These are phyloP conservation scores for Ancistrus triradiatus DNA, from an alignment of 2,113 vertebrate species.

Conservation along the genomic window DNA sequence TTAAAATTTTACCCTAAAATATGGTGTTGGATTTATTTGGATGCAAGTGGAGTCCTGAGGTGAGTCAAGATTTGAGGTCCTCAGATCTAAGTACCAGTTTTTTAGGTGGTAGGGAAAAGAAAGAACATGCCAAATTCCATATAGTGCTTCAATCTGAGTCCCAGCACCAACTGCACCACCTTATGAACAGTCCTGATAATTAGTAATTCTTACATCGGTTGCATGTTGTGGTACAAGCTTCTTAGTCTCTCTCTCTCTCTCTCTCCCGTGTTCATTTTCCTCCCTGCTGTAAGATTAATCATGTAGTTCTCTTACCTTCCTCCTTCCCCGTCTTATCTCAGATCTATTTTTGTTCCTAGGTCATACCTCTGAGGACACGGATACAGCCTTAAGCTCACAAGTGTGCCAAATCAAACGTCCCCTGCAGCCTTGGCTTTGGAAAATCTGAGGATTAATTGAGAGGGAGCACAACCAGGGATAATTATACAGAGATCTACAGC, in stretches of 20 bases:
- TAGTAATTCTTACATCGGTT: too few relatives aligned
- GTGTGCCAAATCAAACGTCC: conserved; percentile 27
- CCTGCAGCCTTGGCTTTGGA: conserved; percentile 24
- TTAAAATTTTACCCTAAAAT: too few relatives aligned
- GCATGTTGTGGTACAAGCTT: too few relatives aligned
- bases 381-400: conserved; percentile 16
- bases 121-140: too few relatives aligned
- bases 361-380: conserved; percentile 26
- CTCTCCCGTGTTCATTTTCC: conserved; percentile 12
- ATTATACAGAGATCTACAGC: conserved; percentile 36
- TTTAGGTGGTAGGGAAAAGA: too few relatives aligned
- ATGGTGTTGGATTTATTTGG: too few relatives aligned
- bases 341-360: conserved; percentile 10
- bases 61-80: too few relatives aligned
- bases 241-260: neutral
- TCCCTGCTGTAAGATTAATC: neutral
- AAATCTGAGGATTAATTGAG: conserved; percentile 37
- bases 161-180: too few relatives aligned
- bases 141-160: too few relatives aligned
- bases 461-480: conserved; percentile 34
- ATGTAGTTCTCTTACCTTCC: conserved; percentile 1
- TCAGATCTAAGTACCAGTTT: too few relatives aligned
- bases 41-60: too few relatives aligned
- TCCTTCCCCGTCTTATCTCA: neutral
- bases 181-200: too few relatives aligned